phyloP scores from a whole-genome alignment of 2,797 vertebrate genomes.

The Rhodeus uyekii region DNA sequence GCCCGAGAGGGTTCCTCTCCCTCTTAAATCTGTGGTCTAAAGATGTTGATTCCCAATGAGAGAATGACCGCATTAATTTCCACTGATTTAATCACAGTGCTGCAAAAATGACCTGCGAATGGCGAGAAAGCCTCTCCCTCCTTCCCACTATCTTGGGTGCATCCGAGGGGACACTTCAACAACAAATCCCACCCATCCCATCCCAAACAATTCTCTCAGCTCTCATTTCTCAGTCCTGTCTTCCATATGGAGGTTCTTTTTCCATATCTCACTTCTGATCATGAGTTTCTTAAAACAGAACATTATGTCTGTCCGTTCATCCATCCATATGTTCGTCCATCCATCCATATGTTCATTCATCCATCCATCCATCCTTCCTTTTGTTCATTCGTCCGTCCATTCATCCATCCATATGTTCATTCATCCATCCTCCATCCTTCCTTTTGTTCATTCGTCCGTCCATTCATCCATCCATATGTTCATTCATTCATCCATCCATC shows the following conservation, averaged over 20 bases:
- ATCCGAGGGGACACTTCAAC: background rate
- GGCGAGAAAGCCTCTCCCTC: background rate
- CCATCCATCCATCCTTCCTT: background rate
- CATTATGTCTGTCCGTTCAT: too few species aligned
- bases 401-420: background rate
- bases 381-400: background rate
- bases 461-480: background rate
- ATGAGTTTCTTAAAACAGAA: background rate
- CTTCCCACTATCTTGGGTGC: background rate
- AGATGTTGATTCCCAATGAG: conserved; percentile 63
- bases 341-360: background rate
- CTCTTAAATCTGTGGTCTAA: conserved; percentile 61
- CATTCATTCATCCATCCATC: background rate
- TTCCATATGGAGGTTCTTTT: background rate
- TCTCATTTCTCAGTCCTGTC: background rate
- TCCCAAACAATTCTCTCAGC: background rate
- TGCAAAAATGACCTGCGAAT: conserved; percentile 60
- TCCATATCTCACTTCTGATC: conserved; percentile 1
- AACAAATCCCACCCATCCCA: too few species aligned
- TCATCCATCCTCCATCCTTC: background rate
- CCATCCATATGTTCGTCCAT: too few species aligned
- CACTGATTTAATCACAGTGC: conserved; percentile 55
- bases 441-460: background rate
- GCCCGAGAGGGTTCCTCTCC: conserved; percentile 55
- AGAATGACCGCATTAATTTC: conserved; percentile 64